Conservation (phyloP, 2,113 vertebrate genomes). For the Litocranius walleri region DNA sequence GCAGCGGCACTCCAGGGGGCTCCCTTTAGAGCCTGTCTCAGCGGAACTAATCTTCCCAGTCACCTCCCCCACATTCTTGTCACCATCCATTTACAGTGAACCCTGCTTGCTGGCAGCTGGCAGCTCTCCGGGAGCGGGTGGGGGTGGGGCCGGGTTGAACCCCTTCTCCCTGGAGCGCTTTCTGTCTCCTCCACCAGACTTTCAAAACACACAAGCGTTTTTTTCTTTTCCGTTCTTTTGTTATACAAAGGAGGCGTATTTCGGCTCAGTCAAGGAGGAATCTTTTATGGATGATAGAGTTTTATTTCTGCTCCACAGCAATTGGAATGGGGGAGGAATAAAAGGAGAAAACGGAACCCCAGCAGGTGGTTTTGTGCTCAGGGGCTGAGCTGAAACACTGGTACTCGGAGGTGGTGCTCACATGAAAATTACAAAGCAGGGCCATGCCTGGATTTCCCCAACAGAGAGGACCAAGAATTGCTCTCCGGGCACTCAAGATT, state of each 20-base stretch:
- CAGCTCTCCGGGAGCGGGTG: background rate
- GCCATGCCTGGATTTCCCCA: background rate
- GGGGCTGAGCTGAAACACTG: background rate
- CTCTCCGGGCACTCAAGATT: background rate
- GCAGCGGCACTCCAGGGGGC: background rate
- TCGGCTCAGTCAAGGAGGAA: background rate
- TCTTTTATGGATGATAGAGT: background rate
- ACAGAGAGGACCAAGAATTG: background rate
- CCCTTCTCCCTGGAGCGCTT: background rate
- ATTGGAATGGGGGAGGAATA: background rate
- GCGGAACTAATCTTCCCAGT: background rate
- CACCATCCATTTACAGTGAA: background rate
- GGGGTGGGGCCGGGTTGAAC: background rate
- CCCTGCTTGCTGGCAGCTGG: background rate
- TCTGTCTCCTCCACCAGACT: background rate
- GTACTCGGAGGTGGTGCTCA: background rate
- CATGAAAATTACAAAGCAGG: background rate
- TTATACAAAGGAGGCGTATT: background rate
- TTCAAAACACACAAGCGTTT: background rate
- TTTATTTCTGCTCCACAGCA: background rate
- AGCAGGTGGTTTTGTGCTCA: background rate
- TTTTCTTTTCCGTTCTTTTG: slow-evolving; percentile 9
- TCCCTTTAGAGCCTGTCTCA: background rate
- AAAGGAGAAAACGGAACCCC: background rate
- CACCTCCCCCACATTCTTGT: background rate